A percentile compares a stretch with the other conserved stretches of the same genome.
Evolutionary conservation across 2,888 invertebrate genomes (phyloP).

Genomic region (Aleiodes alternator): DNA sequence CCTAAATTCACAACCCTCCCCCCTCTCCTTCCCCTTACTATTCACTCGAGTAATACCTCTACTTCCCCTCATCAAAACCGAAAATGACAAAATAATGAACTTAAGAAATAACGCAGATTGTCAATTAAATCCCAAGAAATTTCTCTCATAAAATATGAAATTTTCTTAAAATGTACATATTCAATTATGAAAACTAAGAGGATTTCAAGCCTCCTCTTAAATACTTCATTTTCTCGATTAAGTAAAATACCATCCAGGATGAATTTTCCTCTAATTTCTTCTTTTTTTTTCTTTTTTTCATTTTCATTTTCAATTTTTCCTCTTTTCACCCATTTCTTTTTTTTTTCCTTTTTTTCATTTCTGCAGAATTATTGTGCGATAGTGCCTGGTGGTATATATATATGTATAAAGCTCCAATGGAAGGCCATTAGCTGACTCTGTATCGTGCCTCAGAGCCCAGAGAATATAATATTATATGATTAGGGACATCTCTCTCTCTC

Average conservation of each 20-base stretch:
- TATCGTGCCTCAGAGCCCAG: conserved; percentile 64
- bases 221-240: background rate
- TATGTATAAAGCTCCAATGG: conserved; percentile 38
- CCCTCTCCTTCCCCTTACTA: too few relatives aligned
- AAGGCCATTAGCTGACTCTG: conserved; percentile 69
- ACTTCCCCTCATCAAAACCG: background rate
- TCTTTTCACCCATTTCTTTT: background rate
- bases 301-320: background rate
- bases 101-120: background rate
- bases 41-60: background rate
- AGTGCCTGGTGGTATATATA: conserved; percentile 13
- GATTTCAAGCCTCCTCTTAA: background rate
- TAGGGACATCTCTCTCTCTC: conserved; percentile 67
- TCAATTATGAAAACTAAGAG: conserved; percentile 7
- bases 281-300: background rate
- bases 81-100: conserved; percentile 3
- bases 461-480: conserved; percentile 67
- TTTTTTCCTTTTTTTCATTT: background rate
- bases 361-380: conserved; percentile 14
- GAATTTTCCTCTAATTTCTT: background rate
- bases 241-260: too few relatives aligned
- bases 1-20: too few relatives aligned
- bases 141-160: background rate
- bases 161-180: background rate
- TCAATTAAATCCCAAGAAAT: conserved; percentile 8